Base-by-base conservation (phyloP, 2,888 invertebrate species). In the Platycheirus albimanus region DNA sequence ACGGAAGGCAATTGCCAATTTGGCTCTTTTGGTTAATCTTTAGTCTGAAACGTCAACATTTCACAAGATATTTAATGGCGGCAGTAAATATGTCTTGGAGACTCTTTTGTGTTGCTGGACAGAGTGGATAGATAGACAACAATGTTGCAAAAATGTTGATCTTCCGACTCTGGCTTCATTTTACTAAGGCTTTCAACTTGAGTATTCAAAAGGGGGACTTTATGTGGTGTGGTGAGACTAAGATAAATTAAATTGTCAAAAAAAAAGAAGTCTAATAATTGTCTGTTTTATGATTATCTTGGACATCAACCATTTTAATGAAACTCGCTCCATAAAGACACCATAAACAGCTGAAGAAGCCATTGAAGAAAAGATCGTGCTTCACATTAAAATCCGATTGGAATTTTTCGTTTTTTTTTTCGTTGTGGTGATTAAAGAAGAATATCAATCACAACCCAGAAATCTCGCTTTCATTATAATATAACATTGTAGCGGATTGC, bases 41-140 rank as follows among this genome's bases (percentile, higher is more conserved):
- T 47, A 8, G 24, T 28, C 33, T 58, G 6, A n/a, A 45, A 47
- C 17, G 69, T 69, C 69, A 13, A 58, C 56, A 38, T 49, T 66
- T 58, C n/a, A 15, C 8, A n/a, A n/a, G 15, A 51, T 41, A 45
- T 72, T 67, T 75, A 75, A 75, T 75, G 56, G 43, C 24, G 1
- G 15, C 43, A 20, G 58, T 75, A 41, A 58, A 51, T 75, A 56
- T 47, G 33, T 7, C 13, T 15, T 66, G 41, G 24, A 41, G 13
- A 11, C 11, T 17, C 5, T 41, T 28, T 15, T 38, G 11, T 28
- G 15, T 6, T 28, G 51, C 15, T 51, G 17, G 19, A 20, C 10
- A 51, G 19, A n/a, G n/a, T n/a, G n/a, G n/a, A n/a, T n/a, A n/a
- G n/a, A n/a, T 30, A 11, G 0, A 38, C 64, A 66, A 66, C 64